Evolutionary conservation across 2,888 invertebrate species (phyloP).

Genomic region (Isotomurus palustris): DNA sequence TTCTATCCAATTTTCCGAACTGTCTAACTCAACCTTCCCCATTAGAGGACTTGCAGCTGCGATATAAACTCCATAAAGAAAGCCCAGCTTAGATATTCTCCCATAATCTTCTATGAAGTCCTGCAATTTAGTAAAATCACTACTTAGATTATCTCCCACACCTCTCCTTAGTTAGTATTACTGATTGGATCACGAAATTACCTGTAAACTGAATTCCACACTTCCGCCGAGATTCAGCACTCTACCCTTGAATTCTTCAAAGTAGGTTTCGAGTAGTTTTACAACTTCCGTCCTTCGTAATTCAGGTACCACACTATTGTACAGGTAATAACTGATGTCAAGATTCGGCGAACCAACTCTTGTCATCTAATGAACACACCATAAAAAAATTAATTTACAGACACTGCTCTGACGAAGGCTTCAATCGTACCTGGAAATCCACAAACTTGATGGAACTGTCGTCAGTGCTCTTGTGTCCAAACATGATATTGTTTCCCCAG

Average conservation of each 20-base stretch:
- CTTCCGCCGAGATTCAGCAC: conserved; percentile 20
- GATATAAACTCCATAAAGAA: conserved; percentile 35
- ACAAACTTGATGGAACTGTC: not conserved
- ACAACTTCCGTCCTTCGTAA: conserved; percentile 16
- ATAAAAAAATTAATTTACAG: not conserved
- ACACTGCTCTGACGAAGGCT: no score
- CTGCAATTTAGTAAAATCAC: conserved; percentile 13
- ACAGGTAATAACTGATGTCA: conserved; percentile 34
- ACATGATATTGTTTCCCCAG: conserved; percentile 17
- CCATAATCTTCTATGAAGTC: conserved; percentile 33
- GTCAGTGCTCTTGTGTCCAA: not conserved
- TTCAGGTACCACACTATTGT: conserved; percentile 30
- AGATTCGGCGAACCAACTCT: conserved; percentile 33
- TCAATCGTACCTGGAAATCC: no score
- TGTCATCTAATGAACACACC: conserved; percentile 18
- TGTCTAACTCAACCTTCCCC: conserved; percentile 31
- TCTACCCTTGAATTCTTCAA: conserved; percentile 25
- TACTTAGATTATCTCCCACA: not conserved
- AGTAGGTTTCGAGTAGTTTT: conserved; percentile 24
- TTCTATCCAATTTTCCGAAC: conserved; percentile 35
- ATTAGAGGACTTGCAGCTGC: conserved; percentile 36
- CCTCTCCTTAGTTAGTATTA: not conserved
- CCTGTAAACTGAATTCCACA: conserved; percentile 29
- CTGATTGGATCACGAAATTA: not conserved
- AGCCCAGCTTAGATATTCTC: conserved; percentile 29